Percentiles rank a stretch among this genome's conserved stretches.
phyloP scores from a whole-genome alignment of 2,888 invertebrate genomes.

The Agrochola litura region DNA sequence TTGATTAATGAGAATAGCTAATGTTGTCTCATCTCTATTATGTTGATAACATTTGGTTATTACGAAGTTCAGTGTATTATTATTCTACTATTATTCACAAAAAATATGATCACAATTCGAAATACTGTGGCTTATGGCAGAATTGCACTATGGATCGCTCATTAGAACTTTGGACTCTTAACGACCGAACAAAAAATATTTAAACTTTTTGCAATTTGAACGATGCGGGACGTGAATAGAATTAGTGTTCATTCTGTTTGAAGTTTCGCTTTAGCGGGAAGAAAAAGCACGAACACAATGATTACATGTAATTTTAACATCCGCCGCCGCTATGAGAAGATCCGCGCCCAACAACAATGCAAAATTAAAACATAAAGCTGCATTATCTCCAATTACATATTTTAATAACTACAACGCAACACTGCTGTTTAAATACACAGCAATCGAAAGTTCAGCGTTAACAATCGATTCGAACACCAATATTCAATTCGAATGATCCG shows the following conservation, averaged over 20 bases:
- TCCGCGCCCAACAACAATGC: slow-evolving; percentile 23
- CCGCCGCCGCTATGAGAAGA: slow-evolving; percentile 14
- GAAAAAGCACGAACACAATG: slow-evolving; percentile 36
- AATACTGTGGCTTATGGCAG: background rate
- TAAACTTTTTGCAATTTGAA: slow-evolving; percentile 9
- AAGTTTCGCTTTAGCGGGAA: slow-evolving; percentile 4
- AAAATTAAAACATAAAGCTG: slow-evolving; percentile 35
- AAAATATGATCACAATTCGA: background rate
- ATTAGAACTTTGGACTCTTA: slow-evolving; percentile 30
- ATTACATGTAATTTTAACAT: slow-evolving; percentile 45
- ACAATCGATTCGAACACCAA: slow-evolving; percentile 43
- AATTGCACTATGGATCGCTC: background rate
- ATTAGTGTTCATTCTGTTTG: slow-evolving; percentile 46
- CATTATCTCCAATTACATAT: slow-evolving; percentile 12
- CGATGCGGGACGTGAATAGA: slow-evolving; percentile 12
- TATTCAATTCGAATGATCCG: slow-evolving; percentile 51
- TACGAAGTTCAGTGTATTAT: background rate
- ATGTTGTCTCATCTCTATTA: slow-evolving; percentile 37
- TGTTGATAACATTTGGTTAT: slow-evolving; percentile 14
- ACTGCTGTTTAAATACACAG: slow-evolving; percentile 26
- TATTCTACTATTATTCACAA: no score
- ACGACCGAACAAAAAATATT: slow-evolving; percentile 14
- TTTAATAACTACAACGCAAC: slow-evolving; percentile 29
- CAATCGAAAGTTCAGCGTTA: slow-evolving; percentile 33
- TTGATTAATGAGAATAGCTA: slow-evolving; percentile 48